Percentiles rank a stretch among this genome's conserved stretches.
Evolutionary conservation across 2,113 vertebrate genomes (phyloP).

Genomic region (Orthonyx spaldingii): DNA sequence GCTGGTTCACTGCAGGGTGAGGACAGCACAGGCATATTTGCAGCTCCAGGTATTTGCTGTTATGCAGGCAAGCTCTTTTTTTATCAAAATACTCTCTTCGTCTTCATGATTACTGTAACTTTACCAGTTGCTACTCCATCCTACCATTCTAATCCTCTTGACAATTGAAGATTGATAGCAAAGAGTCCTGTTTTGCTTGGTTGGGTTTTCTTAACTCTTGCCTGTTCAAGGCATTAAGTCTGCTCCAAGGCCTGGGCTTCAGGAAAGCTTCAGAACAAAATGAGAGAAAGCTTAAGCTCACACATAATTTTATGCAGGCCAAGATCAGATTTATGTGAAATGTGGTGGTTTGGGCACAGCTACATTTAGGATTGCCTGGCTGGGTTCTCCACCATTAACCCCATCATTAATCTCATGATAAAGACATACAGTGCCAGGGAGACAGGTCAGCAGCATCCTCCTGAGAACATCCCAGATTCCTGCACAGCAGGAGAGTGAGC

Average conservation of each 20-base stretch:
- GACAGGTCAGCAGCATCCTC: rapidly evolving
- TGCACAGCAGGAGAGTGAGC: neutral
- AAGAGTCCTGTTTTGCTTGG: neutral
- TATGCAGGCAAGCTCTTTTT: neutral
- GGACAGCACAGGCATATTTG: neutral
- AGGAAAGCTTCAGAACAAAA: neutral
- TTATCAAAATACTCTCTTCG: neutral
- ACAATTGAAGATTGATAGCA: neutral
- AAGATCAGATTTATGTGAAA: neutral
- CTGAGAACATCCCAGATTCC: rapidly evolving
- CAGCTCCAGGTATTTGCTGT: neutral
- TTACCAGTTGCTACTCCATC: neutral
- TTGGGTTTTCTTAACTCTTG: neutral
- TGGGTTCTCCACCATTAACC: neutral
- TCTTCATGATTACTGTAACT: neutral
- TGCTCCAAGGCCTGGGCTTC: neutral
- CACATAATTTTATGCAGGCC: neutral
- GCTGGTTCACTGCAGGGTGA: neutral
- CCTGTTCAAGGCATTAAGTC: neutral
- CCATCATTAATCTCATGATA: neutral
- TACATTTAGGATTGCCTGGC: neutral
- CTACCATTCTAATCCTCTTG: neutral
- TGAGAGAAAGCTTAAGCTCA: neutral
- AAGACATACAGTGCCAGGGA: neutral
- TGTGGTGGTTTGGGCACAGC: neutral